Conservation (phyloP, 2,888 invertebrate genomes). For the Meghimatium bilineatum region DNA sequence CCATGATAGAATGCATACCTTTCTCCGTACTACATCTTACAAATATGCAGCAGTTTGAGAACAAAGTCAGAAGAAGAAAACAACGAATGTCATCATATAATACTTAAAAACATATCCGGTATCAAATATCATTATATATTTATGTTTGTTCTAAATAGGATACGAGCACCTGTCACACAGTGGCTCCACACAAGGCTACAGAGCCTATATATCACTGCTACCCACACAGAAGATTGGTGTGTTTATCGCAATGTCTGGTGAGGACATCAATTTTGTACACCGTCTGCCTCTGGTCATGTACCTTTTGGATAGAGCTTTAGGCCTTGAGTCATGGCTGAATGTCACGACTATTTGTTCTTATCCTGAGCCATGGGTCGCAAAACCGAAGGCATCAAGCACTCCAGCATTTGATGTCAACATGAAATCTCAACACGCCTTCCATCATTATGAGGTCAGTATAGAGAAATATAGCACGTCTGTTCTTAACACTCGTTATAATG, state of each 20-base stretch:
- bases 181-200: conserved; percentile 38
- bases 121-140: too few relatives aligned
- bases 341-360: conserved; percentile 68
- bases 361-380: conserved; percentile 64
- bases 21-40: too few relatives aligned
- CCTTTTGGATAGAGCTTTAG: conserved; percentile 48
- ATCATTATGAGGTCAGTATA: conserved; percentile 16
- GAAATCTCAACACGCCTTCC: background rate
- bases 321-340: conserved; percentile 64
- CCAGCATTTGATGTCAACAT: background rate
- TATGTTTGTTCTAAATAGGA: too few relatives aligned
- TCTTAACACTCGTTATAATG: too few relatives aligned
- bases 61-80: too few relatives aligned
- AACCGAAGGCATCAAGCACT: background rate
- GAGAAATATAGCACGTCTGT: too few relatives aligned
- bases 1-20: too few relatives aligned
- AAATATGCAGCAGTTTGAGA: too few relatives aligned
- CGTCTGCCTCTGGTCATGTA: conserved; percentile 33
- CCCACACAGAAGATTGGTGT: conserved; percentile 25
- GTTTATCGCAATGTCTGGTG: conserved; percentile 17
- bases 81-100: too few relatives aligned
- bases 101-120: too few relatives aligned
- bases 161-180: conserved; percentile 30
- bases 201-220: conserved; percentile 28
- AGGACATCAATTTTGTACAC: background rate